These are phyloP conservation scores for Pegoplata infirma DNA, from an alignment of 2,888 invertebrate species.

Conservation along the genomic window DNA sequence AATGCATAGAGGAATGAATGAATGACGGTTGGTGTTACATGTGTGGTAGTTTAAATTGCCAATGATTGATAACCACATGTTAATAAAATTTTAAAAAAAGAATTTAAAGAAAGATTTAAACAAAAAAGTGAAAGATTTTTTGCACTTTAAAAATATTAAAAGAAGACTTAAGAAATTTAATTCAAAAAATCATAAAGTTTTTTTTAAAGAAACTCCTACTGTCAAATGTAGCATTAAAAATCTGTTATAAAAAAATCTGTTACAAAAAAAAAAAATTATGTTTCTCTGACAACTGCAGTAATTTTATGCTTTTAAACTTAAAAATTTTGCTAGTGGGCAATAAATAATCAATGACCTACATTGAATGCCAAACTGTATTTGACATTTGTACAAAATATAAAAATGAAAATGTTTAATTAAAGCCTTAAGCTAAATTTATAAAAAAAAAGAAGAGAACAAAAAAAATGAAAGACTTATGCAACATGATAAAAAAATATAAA, in stretches of 20 bases:
- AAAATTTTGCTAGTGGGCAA: not conserved
- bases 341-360: constrained; percentile 27
- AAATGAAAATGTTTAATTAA: not conserved
- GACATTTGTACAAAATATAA: not conserved
- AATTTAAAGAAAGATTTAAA: not conserved
- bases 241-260: too few relatives aligned
- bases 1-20: not conserved
- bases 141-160: too few relatives aligned
- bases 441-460: not conserved
- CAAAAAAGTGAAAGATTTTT: too few relatives aligned
- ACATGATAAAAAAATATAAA: too few relatives aligned
- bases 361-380: not conserved
- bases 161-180: too few relatives aligned
- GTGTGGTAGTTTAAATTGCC: not conserved
- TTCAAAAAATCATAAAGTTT: too few relatives aligned
- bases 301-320: too few relatives aligned
- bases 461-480: too few relatives aligned
- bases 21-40: not conserved
- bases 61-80: not conserved
- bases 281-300: too few relatives aligned
- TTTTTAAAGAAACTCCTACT: too few relatives aligned
- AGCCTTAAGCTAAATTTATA: not conserved
- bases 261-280: too few relatives aligned
- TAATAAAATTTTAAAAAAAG: not conserved
- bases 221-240: too few relatives aligned